phyloP scores from a whole-genome alignment of 2,888 invertebrate species.

The Drosophila mimetica region DNA sequence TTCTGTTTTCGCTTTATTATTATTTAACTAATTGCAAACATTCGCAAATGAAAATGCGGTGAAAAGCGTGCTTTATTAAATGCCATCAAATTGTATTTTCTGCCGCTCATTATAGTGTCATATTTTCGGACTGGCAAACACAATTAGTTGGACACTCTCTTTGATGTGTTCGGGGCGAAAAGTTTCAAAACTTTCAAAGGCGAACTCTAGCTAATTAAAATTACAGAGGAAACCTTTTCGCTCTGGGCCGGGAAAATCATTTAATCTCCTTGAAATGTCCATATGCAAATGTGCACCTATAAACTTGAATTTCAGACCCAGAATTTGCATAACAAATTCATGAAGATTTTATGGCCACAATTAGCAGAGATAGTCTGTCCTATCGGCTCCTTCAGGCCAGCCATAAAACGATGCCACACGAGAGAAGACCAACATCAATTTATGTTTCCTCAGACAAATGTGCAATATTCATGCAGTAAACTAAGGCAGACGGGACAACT shows the following conservation, averaged over 20 bases:
- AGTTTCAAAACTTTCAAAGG: background rate
- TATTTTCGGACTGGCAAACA: conserved; percentile 6
- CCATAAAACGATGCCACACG: conserved; percentile 21
- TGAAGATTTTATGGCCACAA: conserved; percentile 26
- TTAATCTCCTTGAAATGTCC: conserved; percentile 19
- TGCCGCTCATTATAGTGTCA: conserved; percentile 8
- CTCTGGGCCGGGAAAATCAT: background rate
- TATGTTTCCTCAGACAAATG: conserved; percentile 9
- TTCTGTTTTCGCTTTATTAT: conserved; percentile 18
- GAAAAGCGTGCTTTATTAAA: conserved; percentile 1
- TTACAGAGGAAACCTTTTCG: conserved; percentile 8
- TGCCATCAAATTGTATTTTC: conserved; percentile 8
- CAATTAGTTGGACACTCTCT: conserved; percentile 1
- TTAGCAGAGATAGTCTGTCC: conserved; percentile 19
- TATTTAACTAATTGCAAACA: conserved; percentile 41
- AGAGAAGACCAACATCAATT: conserved; percentile 17
- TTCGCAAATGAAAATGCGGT: conserved; percentile 32
- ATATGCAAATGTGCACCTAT: conserved; percentile 20
- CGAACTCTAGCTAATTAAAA: conserved; percentile 14
- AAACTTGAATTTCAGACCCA: conserved; percentile 2
- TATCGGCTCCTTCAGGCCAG: conserved; percentile 5
- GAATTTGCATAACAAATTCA: conserved; percentile 34
- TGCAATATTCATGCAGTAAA: conserved; percentile 10
- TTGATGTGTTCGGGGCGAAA: background rate
- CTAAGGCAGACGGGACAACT: background rate